Conservation (phyloP, 2,113 vertebrate species). For the Perccottus glenii region DNA sequence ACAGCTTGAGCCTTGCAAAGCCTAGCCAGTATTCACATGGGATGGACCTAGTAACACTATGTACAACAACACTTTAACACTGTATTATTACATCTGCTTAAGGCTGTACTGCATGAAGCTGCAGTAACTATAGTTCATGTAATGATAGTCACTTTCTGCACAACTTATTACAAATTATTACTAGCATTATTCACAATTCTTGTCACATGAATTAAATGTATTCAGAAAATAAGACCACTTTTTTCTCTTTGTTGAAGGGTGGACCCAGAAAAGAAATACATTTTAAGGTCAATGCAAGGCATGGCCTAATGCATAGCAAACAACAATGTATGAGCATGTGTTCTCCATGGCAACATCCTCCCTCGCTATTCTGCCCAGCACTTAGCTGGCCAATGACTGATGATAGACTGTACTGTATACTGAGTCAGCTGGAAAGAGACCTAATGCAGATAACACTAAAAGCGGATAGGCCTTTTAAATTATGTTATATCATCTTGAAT, state of each 20-base stretch:
- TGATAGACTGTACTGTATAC: conserved; percentile 37
- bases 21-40: conserved; percentile 89
- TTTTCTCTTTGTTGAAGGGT: conserved; percentile 74
- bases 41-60: conserved; percentile 92
- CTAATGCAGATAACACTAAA: conserved; percentile 20
- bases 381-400: conserved; percentile 37
- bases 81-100: conserved; percentile 79
- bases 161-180: conserved; percentile 76
- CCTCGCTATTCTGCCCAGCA: conserved; percentile 41
- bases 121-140: conserved; percentile 80
- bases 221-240: conserved; percentile 81
- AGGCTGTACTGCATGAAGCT: conserved; percentile 77
- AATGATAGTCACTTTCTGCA: conserved; percentile 89
- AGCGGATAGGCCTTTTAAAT: conserved; percentile 28
- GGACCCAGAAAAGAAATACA: conserved; percentile 68
- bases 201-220: conserved; percentile 68
- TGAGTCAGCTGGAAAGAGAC: conserved; percentile 42
- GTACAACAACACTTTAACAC: conserved; percentile 84
- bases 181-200: conserved; percentile 74
- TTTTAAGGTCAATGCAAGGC: conserved; percentile 76
- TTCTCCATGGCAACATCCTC: conserved; percentile 66
- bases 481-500: conserved; percentile 34
- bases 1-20: conserved; percentile 66
- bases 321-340: conserved; percentile 63
- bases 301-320: conserved; percentile 83